phyloP scores from a whole-genome alignment of 2,888 invertebrate species.

The Pseudeuparius sepicola region DNA sequence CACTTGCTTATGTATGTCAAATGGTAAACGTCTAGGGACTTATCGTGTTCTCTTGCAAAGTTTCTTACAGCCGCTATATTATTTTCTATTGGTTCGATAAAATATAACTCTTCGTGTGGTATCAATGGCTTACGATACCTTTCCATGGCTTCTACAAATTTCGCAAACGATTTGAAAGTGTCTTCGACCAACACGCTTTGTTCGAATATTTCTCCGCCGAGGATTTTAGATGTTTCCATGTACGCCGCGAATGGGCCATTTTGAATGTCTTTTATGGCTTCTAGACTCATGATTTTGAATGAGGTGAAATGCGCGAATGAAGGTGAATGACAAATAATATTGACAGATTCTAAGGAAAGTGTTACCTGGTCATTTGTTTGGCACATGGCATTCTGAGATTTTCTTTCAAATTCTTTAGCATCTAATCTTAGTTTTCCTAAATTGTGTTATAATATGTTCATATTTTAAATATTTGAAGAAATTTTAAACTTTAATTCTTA shows the following conservation, averaged over 20 bases:
- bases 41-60: slow-evolving; percentile 13
- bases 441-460: too few relatives aligned
- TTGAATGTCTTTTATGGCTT: slow-evolving; percentile 21
- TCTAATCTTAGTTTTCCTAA: too few relatives aligned
- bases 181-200: slow-evolving; percentile 66
- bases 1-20: slow-evolving; percentile 18
- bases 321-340: slow-evolving; percentile 1
- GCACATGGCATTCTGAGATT: too few relatives aligned
- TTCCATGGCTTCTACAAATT: slow-evolving; percentile 18
- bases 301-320: background rate
- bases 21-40: slow-evolving; percentile 12
- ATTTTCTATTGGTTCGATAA: slow-evolving; percentile 19
- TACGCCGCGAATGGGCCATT: slow-evolving; percentile 60
- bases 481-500: too few relatives aligned
- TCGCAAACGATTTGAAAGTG: slow-evolving; percentile 52
- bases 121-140: slow-evolving; percentile 22
- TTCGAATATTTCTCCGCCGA: slow-evolving; percentile 67
- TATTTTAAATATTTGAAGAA: too few relatives aligned
- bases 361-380: too few relatives aligned
- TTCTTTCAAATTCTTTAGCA: too few relatives aligned
- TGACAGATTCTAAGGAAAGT: too few relatives aligned
- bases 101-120: slow-evolving; percentile 17
- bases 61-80: slow-evolving; percentile 18
- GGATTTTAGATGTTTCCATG: slow-evolving; percentile 58
- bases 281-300: slow-evolving; percentile 24